Evolutionary conservation across 2,888 invertebrate species (phyloP).

Genomic region (Brachypalpus laphriformis): DNA sequence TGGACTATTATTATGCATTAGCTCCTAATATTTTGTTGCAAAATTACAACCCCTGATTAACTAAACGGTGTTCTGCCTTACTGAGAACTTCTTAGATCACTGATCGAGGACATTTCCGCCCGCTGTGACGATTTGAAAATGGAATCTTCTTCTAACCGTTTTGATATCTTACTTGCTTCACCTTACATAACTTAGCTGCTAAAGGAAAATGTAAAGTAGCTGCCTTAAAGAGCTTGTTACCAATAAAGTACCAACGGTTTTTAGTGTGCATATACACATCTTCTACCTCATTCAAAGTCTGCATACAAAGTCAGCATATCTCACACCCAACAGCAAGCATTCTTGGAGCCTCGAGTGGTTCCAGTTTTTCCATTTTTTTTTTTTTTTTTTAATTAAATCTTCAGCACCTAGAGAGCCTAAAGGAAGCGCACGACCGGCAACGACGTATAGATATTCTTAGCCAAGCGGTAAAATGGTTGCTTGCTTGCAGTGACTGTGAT

Average conservation of each 20-base stretch:
- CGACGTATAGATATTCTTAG: conserved; percentile 19
- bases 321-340: conserved; percentile 59
- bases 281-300: conserved; percentile 47
- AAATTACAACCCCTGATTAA: too few species aligned
- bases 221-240: conserved; percentile 18
- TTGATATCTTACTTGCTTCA: neutral
- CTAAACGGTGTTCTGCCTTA: too few species aligned
- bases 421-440: conserved; percentile 12
- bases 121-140: neutral
- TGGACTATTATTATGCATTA: too few species aligned
- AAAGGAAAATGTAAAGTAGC: conserved; percentile 10
- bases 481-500: conserved; percentile 5
- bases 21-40: too few species aligned
- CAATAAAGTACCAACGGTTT: conserved; percentile 29
- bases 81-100: neutral
- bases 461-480: conserved; percentile 69
- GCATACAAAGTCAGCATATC: conserved; percentile 50
- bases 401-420: conserved; percentile 61
- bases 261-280: neutral
- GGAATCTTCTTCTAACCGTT: neutral
- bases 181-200: conserved; percentile 3
- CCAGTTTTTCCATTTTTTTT: conserved; percentile 51
- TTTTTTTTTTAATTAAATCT: conserved; percentile 64
- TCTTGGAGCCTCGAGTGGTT: conserved; percentile 41
- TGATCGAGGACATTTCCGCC: neutral